These are phyloP conservation scores for Eudasyphora cyanicolor DNA, from an alignment of 2,888 invertebrate species.

Conservation along the genomic window DNA sequence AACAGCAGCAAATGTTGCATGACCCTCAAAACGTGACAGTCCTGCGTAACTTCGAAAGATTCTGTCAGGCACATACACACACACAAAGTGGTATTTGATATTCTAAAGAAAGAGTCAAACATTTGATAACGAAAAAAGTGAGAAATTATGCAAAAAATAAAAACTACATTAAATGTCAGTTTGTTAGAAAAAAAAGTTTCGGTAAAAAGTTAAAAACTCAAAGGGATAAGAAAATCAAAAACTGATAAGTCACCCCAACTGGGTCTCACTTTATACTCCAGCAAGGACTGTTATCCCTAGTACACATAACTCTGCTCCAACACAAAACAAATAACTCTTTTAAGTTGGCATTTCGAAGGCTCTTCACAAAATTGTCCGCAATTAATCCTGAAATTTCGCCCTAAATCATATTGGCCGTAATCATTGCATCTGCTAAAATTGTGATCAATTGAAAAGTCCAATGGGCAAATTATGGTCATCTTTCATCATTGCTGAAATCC, in stretches of 20 bases:
- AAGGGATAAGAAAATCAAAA: too few species aligned
- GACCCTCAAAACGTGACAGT: conserved; percentile 36
- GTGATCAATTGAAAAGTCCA: not conserved
- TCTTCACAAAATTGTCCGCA: not conserved
- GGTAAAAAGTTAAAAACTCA: too few species aligned
- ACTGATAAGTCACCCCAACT: too few species aligned
- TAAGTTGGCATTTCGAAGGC: not conserved
- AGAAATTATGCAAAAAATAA: too few species aligned
- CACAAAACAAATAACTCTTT: not conserved
- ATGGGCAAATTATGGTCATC: not conserved
- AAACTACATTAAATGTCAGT: too few species aligned
- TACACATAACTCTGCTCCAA: too few species aligned
- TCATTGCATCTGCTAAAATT: not conserved
- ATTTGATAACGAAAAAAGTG: too few species aligned
- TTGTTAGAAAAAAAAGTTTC: too few species aligned
- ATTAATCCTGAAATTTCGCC: not conserved
- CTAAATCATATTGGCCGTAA: not conserved
- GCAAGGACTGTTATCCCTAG: too few species aligned
- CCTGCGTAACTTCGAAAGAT: not conserved
- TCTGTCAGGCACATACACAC: not conserved
- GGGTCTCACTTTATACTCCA: too few species aligned
- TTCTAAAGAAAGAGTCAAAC: too few species aligned
- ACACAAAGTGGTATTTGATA: too few species aligned
- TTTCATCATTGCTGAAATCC: not conserved
- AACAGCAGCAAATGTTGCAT: conserved; percentile 43